phyloP scores from a whole-genome alignment of 2,888 invertebrate genomes.

The Ptilodon capucinus region DNA sequence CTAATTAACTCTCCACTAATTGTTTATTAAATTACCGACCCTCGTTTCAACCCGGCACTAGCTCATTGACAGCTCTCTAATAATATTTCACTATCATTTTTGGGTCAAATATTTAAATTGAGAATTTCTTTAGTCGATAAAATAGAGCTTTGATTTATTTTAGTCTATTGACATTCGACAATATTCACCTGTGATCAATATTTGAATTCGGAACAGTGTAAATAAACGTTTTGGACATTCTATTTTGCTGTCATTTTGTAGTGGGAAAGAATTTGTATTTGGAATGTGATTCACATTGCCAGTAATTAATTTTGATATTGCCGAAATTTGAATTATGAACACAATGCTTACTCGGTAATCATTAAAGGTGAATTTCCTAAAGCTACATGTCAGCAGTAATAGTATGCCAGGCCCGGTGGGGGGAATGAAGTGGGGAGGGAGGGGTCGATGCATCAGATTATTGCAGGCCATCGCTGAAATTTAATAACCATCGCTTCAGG shows the following conservation, averaged over 20 bases:
- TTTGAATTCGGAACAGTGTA: neutral
- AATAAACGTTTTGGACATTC: neutral
- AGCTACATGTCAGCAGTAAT: conserved; percentile 18
- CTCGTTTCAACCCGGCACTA: conserved; percentile 20
- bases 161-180: neutral
- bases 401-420: neutral
- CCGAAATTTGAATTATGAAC: neutral
- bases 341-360: neutral
- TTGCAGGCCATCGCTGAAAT: conserved; percentile 16
- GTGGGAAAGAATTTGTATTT: neutral
- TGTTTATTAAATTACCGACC: conserved; percentile 28
- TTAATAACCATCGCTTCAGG: conserved; percentile 18
- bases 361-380: conserved; percentile 8
- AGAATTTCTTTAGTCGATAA: neutral
- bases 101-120: conserved; percentile 10
- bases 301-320: too few relatives aligned
- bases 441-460: conserved; percentile 12
- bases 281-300: too few relatives aligned
- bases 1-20: conserved; percentile 29
- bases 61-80: conserved; percentile 18
- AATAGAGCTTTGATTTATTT: conserved; percentile 7
- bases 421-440: neutral
- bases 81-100: conserved; percentile 8
- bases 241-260: neutral
- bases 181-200: neutral